Evolutionary conservation across 2,888 invertebrate species (phyloP).

Genomic region (Pristionchus fissidentatus): DNA sequence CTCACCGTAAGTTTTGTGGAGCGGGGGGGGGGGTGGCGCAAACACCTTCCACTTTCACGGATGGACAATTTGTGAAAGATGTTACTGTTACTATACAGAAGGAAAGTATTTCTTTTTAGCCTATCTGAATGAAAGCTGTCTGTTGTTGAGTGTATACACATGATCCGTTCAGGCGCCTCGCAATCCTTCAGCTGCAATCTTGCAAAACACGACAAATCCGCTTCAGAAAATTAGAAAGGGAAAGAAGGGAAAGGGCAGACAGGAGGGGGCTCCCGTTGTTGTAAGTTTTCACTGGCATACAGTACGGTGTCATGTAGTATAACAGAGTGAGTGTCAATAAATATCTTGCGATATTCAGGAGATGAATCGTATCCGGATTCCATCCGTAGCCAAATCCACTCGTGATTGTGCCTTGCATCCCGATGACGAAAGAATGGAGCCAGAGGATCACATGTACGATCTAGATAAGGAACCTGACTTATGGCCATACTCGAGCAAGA

Average conservation of each 20-base stretch:
- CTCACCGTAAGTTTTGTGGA: background rate
- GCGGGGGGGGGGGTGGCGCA: no score
- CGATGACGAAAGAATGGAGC: background rate
- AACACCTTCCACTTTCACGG: no score
- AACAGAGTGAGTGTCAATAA: no score
- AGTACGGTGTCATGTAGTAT: no score
- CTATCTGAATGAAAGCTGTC: no score
- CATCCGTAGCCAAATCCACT: background rate
- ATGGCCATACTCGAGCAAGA: background rate
- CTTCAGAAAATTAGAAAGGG: background rate
- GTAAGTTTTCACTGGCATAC: background rate
- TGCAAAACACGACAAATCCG: background rate
- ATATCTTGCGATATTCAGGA: background rate
- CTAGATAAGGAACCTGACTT: background rate
- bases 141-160: no score
- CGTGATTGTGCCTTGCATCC: background rate
- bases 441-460: constrained; percentile 7
- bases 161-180: background rate
- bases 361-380: background rate
- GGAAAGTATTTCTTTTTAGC: no score
- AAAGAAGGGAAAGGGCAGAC: constrained; percentile 11
- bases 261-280: background rate
- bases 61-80: no score
- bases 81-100: no score
- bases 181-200: no score